phyloP scores from a whole-genome alignment of 2,888 invertebrate genomes.

The Pyrocoelia pectoralis region DNA sequence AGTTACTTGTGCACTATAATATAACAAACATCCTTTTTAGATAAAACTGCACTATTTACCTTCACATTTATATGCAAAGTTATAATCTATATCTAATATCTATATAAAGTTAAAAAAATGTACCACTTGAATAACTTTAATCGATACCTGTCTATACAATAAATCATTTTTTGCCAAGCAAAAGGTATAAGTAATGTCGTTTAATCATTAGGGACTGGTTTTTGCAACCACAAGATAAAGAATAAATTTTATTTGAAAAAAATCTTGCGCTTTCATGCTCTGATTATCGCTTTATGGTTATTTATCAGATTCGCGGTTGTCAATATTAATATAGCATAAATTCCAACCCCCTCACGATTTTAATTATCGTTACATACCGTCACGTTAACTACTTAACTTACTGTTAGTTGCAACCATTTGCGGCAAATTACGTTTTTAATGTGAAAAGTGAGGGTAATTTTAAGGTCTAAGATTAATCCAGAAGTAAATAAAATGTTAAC shows the following conservation, averaged over 20 bases:
- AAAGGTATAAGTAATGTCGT: neutral
- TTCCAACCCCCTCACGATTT: conserved; percentile 1
- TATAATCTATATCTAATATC: too few relatives aligned
- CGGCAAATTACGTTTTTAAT: too few relatives aligned
- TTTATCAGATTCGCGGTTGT: neutral
- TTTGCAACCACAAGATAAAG: neutral
- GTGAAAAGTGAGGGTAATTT: too few relatives aligned
- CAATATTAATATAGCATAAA: neutral
- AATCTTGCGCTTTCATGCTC: conserved; percentile 18
- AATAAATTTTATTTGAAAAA: neutral
- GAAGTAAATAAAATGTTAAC: neutral
- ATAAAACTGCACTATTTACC: too few relatives aligned
- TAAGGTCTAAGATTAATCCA: too few relatives aligned
- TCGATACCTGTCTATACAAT: neutral
- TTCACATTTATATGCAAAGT: too few relatives aligned
- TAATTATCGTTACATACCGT: neutral
- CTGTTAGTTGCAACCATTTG: too few relatives aligned
- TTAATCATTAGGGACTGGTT: neutral
- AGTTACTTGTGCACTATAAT: too few relatives aligned
- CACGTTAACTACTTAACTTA: neutral
- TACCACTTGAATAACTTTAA: neutral
- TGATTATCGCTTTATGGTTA: conserved; percentile 5
- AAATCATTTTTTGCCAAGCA: neutral
- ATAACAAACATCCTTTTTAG: too few relatives aligned
- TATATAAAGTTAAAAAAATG: too few relatives aligned